Evolutionary conservation across 30 jellyfish, hydroid and myxozoan genomes (phyloP), one percentile per base, ranked within the genome.

Genomic region (Rhopilema esculentum): DNA sequence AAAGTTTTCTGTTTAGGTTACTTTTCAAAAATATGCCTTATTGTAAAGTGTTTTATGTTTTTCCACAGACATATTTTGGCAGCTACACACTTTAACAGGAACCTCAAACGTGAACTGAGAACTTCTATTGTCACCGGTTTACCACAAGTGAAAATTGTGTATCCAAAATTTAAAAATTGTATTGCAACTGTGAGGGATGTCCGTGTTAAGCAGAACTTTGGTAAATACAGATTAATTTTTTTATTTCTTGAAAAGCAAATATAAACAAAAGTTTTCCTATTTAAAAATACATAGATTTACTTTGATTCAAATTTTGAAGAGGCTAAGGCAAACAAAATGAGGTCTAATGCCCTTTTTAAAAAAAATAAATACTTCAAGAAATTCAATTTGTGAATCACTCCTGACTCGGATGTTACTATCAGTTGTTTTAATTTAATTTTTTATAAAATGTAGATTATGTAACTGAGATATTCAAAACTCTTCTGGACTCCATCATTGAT

Each of bases 1-100:
- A 40, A 40, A 40, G 57, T 40, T 40, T 40, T 40, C 57, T 40
- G 57, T 40, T 40, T 40, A 2, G 57, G 57, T 40, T 40, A 40
- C 57, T 40, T 40, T 40, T 40, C 57, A 40, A 40, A 40, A 40
- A 40, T 40, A 40, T 40, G 57, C 57, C 57, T 40, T 40, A 40
- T 40, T 40, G 57, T 40, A 40, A 40, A 40, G 57, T 40, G 27
- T 26, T 30, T 30, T 19, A 24, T 70, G 81, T 30, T 4, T 51
- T 16, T 4, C 33, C 67, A 23, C 69, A 80, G 91, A 66, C 76
- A 57, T 27, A 16, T 31, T 63, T 67, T 80, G 19, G 91, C 91
- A 26, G 33, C 91, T 31, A 26, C 67, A 66, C 91, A 80, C 50
- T 80, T 80, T 33, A 80, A 80, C 50, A 33, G 52, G n/a, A 80